Conservation (phyloP, 1,140 invertebrate genomes). For the Chironomus striatipennis region DNA sequence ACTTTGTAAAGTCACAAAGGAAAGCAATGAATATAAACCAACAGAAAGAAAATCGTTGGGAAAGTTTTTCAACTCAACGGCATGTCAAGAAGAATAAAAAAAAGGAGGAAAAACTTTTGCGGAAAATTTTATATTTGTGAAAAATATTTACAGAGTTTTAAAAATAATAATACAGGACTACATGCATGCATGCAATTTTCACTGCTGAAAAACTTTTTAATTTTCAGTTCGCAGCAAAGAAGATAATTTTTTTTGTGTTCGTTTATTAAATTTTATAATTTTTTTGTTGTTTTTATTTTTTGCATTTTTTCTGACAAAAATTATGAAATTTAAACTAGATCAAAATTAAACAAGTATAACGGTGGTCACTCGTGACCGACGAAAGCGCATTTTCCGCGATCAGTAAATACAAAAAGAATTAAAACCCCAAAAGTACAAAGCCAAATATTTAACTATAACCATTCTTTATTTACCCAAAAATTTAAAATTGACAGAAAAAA, state of each 20-base stretch:
- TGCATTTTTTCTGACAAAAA: not conserved
- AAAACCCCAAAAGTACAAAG: too few relatives aligned
- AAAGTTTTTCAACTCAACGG: conserved; percentile 5
- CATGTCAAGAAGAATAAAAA: not conserved
- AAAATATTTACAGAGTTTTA: not conserved
- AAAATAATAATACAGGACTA: conserved; percentile 3
- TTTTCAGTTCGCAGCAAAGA: not conserved
- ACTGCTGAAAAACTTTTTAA: conserved; percentile 7
- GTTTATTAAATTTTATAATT: not conserved
- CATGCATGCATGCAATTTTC: conserved; percentile 6
- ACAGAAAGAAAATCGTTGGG: not conserved
- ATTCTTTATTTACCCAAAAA: too few relatives aligned
- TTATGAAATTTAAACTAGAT: conserved; percentile 10
- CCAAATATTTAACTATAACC: too few relatives aligned
- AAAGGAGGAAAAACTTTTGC: not conserved
- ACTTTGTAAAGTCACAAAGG: not conserved
- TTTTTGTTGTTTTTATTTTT: not conserved
- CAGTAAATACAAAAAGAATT: too few relatives aligned
- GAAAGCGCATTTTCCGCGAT: too few relatives aligned
- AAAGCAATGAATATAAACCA: not conserved
- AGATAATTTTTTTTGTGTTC: not conserved
- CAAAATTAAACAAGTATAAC: not conserved
- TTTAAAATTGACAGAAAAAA: too few relatives aligned
- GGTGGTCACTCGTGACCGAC: too few relatives aligned
- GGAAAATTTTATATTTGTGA: not conserved